Base-by-base conservation (phyloP, 2,888 invertebrate species). In the Agriopis aurantiaria region DNA sequence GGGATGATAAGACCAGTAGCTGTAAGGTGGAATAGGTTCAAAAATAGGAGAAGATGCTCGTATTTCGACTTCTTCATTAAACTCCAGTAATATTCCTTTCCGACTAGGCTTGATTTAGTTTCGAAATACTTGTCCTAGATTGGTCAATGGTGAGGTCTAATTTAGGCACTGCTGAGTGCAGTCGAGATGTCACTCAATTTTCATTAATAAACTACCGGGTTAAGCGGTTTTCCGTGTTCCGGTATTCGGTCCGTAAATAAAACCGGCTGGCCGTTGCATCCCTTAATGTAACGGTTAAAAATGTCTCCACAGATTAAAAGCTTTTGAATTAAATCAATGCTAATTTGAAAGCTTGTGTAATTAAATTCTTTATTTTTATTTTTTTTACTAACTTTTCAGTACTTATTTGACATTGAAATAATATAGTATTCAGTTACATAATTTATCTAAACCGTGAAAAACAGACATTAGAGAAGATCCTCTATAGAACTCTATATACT, bases 171-270 rank as follows among this genome's bases (percentile, higher is more conserved):
- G 51, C 43, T 48, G 82, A 87, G 85, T 86, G 89, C 91, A 91
- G 80, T 68, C 74, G 84, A 85, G 82, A 88, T 89, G 91, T 90
- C 94, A 84, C 89, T 94, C 93, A 93, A 93, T 93, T 94, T 92
- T 93, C 93, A 94, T 93, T 94, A 94, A 89, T 90, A 89, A 85
- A 85, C 88, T 87, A 88, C 85, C 85, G 72, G 90, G 90, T 91
- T 94, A 92, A 94, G 91, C 92, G 93, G 85, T 90, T 93, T 94
- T 88, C 93, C 86, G 89, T 94, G 93, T 94, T 91, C 82, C 81
- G 79, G 52, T 52, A 55, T 64, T 17, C 73, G 74, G 75, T 83
- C 83, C 86, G 74, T 84, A 90, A 91, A 92, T 92, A 93, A 45
- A 68, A 61, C 23, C 62, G 33, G n/a, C 45, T 41, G 33, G 40